phyloP scores from a whole-genome alignment of 2,888 invertebrate genomes.

The Mechanitis mazaeus region DNA sequence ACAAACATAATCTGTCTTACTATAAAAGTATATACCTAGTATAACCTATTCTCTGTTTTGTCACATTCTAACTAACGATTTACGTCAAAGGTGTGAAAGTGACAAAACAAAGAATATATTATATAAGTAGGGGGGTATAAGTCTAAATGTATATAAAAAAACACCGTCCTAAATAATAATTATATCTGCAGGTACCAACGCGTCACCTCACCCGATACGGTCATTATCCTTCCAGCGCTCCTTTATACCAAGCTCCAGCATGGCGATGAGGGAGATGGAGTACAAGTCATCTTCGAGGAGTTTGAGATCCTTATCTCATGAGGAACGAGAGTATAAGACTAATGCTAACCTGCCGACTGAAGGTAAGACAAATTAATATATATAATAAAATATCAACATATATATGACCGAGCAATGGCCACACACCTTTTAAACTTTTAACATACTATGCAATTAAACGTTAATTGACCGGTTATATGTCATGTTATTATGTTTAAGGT shows the following conservation, averaged over 20 bases:
- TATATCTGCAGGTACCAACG: conserved; percentile 69
- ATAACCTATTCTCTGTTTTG: too few relatives aligned
- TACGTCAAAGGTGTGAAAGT: too few relatives aligned
- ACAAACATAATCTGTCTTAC: too few relatives aligned
- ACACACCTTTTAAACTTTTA: too few relatives aligned
- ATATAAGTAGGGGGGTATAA: too few relatives aligned
- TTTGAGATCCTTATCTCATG: conserved; percentile 72
- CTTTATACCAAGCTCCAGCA: conserved; percentile 73
- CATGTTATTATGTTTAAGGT: too few relatives aligned
- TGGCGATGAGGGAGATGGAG: conserved; percentile 72
- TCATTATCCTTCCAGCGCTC: conserved; percentile 86
- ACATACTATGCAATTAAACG: too few relatives aligned
- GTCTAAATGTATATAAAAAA: too few relatives aligned
- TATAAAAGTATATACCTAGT: too few relatives aligned
- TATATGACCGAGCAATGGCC: background rate
- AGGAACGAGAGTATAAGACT: conserved; percentile 80
- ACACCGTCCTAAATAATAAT: conserved; percentile 1
- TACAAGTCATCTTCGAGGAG: conserved; percentile 78
- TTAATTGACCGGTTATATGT: too few relatives aligned
- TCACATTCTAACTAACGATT: too few relatives aligned
- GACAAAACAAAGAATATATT: too few relatives aligned
- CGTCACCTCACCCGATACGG: conserved; percentile 81
- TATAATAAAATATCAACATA: background rate
- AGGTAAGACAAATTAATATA: conserved; percentile 45
- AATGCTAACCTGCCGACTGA: conserved; percentile 72